A percentile compares a stretch with the other conserved stretches of the same genome.
phyloP scores from a whole-genome alignment of 1,140 invertebrate species.

The Drosophila lini region DNA sequence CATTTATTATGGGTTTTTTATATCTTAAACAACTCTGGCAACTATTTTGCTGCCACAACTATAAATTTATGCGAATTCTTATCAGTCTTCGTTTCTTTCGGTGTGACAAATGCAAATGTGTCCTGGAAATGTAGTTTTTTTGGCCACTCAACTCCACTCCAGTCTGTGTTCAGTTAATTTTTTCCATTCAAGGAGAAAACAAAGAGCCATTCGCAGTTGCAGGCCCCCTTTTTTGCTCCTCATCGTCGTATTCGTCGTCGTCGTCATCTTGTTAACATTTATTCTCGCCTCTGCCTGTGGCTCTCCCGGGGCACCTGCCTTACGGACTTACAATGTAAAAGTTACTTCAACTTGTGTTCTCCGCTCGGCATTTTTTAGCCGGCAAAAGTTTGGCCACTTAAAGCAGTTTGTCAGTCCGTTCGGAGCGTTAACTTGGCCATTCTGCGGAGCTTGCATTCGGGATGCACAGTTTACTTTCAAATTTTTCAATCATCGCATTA shows the following conservation, averaged over 20 bases:
- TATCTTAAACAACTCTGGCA: too few species aligned
- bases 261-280: slow-evolving; percentile 77
- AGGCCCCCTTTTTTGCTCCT: slow-evolving; percentile 13
- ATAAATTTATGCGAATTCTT: background rate
- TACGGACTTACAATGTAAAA: slow-evolving; percentile 62
- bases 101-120: slow-evolving; percentile 10
- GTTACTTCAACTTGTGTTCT: slow-evolving; percentile 59
- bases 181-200: slow-evolving; percentile 38
- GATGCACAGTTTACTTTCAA: slow-evolving; percentile 44
- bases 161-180: slow-evolving; percentile 42
- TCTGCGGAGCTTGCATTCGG: slow-evolving; percentile 35
- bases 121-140: slow-evolving; percentile 2
- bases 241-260: background rate
- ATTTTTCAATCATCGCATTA: slow-evolving; percentile 51
- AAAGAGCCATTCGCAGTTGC: slow-evolving; percentile 25
- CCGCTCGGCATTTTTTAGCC: slow-evolving; percentile 33
- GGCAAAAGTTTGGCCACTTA: slow-evolving; percentile 53
- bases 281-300: slow-evolving; percentile 45
- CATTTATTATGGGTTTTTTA: background rate
- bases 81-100: background rate
- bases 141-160: background rate
- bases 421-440: slow-evolving; percentile 50
- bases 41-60: too few species aligned
- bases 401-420: slow-evolving; percentile 70
- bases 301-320: slow-evolving; percentile 38